phyloP scores from a whole-genome alignment of 37 sponge, comb jelly and placozoan genomes.

The Beroe ovata region DNA sequence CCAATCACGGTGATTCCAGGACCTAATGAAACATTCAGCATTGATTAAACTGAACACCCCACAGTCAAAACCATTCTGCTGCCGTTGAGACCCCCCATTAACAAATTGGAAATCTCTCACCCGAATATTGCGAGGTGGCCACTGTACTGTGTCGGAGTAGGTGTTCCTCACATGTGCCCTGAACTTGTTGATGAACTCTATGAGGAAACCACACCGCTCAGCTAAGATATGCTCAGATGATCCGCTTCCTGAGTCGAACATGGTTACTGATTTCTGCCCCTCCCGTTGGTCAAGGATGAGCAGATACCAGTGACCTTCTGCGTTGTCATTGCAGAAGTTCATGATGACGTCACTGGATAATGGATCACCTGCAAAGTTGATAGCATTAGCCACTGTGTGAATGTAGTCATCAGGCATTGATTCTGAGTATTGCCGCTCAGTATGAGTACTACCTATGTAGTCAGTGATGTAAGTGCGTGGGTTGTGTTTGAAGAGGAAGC shows the following conservation, averaged over 20 bases:
- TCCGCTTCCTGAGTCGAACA: background rate
- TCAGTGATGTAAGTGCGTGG: background rate
- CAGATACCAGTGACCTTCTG: background rate
- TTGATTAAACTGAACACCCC: background rate
- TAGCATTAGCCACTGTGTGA: background rate
- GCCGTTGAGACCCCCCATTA: background rate
- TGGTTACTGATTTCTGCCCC: background rate
- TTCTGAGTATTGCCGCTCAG: background rate
- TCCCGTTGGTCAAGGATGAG: background rate
- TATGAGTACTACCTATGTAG: background rate
- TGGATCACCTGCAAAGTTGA: background rate
- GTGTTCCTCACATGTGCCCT: background rate
- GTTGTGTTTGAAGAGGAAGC: background rate
- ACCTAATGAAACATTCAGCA: slow-evolving; percentile 44
- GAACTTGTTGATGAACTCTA: background rate
- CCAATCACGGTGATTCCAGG: too few species aligned
- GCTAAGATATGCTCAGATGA: background rate
- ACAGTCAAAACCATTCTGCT: background rate
- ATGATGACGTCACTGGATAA: background rate
- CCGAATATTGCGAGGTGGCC: background rate
- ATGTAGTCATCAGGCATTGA: background rate
- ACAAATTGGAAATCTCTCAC: background rate
- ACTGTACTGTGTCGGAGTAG: background rate
- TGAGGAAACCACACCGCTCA: background rate
- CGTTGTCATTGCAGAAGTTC: background rate